phyloP scores from a whole-genome alignment of 37 sponge, comb jelly and placozoan genomes.

The Cladorhizidae sp. region DNA sequence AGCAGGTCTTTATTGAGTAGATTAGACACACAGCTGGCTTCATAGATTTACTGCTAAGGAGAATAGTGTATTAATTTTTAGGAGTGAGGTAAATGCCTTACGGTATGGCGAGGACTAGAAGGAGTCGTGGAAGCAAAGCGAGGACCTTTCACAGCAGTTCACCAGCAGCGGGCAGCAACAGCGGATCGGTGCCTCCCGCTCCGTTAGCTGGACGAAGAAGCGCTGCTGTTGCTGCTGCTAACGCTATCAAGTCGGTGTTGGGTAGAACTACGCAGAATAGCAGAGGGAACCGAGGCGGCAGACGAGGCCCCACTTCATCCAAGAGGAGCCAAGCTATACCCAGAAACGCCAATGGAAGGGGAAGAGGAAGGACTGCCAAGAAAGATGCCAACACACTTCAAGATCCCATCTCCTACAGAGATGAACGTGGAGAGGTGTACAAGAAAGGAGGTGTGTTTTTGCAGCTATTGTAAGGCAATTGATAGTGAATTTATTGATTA shows the following conservation, averaged over 20 bases:
- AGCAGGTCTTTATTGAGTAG: too few species aligned
- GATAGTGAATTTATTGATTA: too few species aligned
- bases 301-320: background rate
- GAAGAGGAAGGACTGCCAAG: constrained; percentile 19
- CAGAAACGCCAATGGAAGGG: background rate
- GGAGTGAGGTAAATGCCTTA: too few species aligned
- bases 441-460: constrained; percentile 52
- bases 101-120: constrained; percentile 1
- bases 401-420: constrained; percentile 28
- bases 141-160: constrained; percentile 4
- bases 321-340: background rate
- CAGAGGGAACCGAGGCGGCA: constrained; percentile 3
- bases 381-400: constrained; percentile 18
- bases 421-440: constrained; percentile 56
- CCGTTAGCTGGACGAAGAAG: constrained; percentile 1
- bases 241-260: background rate
- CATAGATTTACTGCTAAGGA: too few species aligned
- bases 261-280: constrained; percentile 48
- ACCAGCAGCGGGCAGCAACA: background rate
- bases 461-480: too few species aligned
- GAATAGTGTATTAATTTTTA: too few species aligned
- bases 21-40: too few species aligned
- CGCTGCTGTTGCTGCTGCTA: constrained; percentile 9
- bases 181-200: background rate
- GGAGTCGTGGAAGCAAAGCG: background rate